Percentiles rank a stretch among this genome's conserved stretches.
Conservation (phyloP, 2,113 vertebrate genomes). For the Myrmecobius fasciatus region DNA sequence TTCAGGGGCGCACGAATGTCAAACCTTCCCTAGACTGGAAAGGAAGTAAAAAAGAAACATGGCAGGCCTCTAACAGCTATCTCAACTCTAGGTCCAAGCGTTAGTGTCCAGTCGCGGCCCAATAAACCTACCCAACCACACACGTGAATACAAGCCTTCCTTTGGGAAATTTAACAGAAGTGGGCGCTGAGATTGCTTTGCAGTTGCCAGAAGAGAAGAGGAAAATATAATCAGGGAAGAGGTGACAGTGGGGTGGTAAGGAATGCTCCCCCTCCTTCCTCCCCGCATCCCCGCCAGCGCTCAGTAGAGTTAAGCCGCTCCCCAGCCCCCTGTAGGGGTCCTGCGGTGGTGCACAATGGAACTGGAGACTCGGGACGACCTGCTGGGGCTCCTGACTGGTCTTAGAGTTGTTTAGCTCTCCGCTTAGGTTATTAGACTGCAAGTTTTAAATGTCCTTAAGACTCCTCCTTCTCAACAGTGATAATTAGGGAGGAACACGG, state of each 20-base stretch:
- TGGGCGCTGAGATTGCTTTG: neutral
- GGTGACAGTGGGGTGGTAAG: neutral
- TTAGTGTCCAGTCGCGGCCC: neutral
- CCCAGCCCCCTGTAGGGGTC: neutral
- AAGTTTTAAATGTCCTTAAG: neutral
- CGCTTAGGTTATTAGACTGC: neutral
- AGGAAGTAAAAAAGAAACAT: neutral
- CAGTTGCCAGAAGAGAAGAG: neutral
- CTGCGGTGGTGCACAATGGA: neutral
- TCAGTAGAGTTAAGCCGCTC: neutral
- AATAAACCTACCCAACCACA: neutral
- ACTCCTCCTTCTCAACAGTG: neutral
- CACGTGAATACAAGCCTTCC: neutral
- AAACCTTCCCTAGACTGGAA: neutral
- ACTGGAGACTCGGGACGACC: neutral
- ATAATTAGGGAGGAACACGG: neutral
- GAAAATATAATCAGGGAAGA: neutral
- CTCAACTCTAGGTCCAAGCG: too few species aligned
- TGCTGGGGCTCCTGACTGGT: neutral
- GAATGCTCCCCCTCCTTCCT: neutral
- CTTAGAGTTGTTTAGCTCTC: neutral
- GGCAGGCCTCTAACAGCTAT: neutral
- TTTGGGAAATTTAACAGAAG: neutral
- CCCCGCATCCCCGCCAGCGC: neutral
- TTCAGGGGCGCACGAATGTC: neutral